Conservation (phyloP, 1,140 invertebrate genomes). For the Subanguina moxae region DNA sequence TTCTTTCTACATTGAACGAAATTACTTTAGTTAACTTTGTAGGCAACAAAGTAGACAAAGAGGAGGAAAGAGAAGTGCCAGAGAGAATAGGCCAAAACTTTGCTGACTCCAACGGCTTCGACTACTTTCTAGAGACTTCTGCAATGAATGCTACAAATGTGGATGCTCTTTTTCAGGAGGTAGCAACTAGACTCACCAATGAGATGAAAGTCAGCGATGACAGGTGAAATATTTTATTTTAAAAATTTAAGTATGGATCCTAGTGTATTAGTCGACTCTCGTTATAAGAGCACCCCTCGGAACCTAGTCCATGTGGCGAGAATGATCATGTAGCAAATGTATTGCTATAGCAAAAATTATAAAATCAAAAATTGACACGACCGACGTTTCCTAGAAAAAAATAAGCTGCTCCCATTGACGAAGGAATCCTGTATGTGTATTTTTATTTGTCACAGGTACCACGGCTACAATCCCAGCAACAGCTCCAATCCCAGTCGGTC, state of each 20-base stretch:
- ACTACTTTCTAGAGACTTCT: conserved; percentile 58
- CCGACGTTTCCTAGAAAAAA: no score
- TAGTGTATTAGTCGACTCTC: no score
- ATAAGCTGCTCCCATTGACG: no score
- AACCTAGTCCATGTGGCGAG: no score
- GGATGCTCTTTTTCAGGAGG: conserved; percentile 56
- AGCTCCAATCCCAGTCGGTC: not conserved
- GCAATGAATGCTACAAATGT: conserved; percentile 58
- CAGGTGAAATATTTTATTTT: conserved; percentile 36
- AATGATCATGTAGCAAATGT: no score
- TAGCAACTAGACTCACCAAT: conserved; percentile 50
- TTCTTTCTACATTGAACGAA: conserved; percentile 3
- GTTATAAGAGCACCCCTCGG: no score
- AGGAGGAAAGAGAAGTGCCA: conserved; percentile 56
- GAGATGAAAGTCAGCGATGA: conserved; percentile 58
- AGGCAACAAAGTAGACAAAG: conserved; percentile 60
- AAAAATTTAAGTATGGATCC: no score
- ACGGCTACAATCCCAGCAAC: not conserved
- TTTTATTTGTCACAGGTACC: not conserved
- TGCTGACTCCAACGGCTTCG: conserved; percentile 55
- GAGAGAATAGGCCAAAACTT: conserved; percentile 53
- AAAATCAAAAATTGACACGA: no score
- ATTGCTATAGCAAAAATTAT: no score
- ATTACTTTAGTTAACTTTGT: not conserved
- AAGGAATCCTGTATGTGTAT: no score